These are phyloP conservation scores for Drosophila rubida DNA, from an alignment of 2,888 invertebrate species.

Conservation along the genomic window DNA sequence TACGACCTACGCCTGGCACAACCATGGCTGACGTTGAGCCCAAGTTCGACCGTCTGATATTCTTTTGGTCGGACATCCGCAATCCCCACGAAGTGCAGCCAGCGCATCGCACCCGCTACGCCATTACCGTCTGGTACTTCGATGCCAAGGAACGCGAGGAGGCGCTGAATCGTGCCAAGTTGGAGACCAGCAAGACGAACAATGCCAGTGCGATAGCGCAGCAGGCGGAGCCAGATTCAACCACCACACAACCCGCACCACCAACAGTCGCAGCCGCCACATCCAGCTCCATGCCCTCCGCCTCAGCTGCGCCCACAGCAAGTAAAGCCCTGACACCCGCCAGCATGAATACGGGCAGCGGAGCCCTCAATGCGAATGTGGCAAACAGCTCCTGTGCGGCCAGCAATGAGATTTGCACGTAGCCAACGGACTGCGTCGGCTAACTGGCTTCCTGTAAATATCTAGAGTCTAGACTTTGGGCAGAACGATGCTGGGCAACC, in stretches of 20 bases:
- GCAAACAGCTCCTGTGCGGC: constrained; percentile 66
- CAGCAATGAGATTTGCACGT: constrained; percentile 81
- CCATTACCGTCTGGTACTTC: constrained; percentile 97
- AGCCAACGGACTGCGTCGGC: constrained; percentile 49
- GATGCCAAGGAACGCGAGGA: constrained; percentile 93
- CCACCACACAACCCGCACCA: constrained; percentile 50
- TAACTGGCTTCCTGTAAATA: constrained; percentile 28
- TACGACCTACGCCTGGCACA: constrained; percentile 94
- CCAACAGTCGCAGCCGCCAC: constrained; percentile 23
- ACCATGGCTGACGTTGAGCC: constrained; percentile 97
- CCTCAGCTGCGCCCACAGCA: constrained; percentile 23
- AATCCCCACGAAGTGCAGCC: constrained; percentile 99
- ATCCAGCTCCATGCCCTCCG: constrained; percentile 3
- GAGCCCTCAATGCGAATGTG: constrained; percentile 64
- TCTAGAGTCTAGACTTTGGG: constrained; percentile 30
- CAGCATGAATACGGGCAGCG: constrained; percentile 60
- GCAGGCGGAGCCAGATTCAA: constrained; percentile 59
- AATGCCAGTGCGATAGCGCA: constrained; percentile 50
- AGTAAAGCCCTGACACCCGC: constrained; percentile 53
- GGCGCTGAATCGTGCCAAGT: constrained; percentile 85
- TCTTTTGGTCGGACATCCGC: constrained; percentile 98
- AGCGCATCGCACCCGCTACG: constrained; percentile 94
- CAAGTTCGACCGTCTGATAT: constrained; percentile 95
- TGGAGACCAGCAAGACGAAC: constrained; percentile 60
- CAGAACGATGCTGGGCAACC: constrained; percentile 48